These are phyloP conservation scores for Romanogobio albipinnatus DNA, from an alignment of 2,113 vertebrate species.

Conservation along the genomic window DNA sequence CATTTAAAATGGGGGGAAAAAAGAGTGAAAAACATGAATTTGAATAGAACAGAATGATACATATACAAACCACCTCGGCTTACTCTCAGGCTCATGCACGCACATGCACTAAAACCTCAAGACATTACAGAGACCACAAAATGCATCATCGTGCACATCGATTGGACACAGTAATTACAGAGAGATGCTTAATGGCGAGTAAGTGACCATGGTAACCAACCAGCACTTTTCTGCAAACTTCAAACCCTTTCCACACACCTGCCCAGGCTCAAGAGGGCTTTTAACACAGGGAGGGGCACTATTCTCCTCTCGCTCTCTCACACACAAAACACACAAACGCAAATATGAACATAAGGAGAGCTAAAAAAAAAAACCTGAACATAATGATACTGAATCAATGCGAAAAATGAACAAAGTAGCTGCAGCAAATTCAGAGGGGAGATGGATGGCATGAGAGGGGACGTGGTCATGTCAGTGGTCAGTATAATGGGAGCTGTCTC, in stretches of 20 bases:
- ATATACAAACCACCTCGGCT: neutral
- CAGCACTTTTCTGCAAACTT: slow-evolving; percentile 49
- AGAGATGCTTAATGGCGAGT: slow-evolving; percentile 46
- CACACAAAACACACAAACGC: slow-evolving; percentile 27
- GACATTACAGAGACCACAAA: slow-evolving; percentile 37
- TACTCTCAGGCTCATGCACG: slow-evolving; percentile 3
- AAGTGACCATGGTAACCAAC: slow-evolving; percentile 57
- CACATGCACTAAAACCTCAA: slow-evolving; percentile 36
- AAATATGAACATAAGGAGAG: slow-evolving; percentile 21
- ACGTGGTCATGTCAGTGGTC: slow-evolving; percentile 39
- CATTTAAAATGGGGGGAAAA: neutral
- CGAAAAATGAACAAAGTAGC: slow-evolving; percentile 2
- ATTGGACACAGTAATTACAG: slow-evolving; percentile 34
- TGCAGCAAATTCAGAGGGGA: neutral
- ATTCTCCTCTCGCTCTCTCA: slow-evolving; percentile 19
- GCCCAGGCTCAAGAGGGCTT: slow-evolving; percentile 43
- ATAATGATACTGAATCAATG: neutral
- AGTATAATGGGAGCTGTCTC: slow-evolving; percentile 37
- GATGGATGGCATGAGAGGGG: slow-evolving; percentile 20
- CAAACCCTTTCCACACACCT: slow-evolving; percentile 49
- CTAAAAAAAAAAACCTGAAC: neutral
- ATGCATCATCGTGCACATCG: slow-evolving; percentile 35
- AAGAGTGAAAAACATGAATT: neutral
- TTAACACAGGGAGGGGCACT: slow-evolving; percentile 32
- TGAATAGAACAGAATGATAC: neutral